phyloP scores from a whole-genome alignment of 2,113 vertebrate species.

The Leucopsar rothschildi region DNA sequence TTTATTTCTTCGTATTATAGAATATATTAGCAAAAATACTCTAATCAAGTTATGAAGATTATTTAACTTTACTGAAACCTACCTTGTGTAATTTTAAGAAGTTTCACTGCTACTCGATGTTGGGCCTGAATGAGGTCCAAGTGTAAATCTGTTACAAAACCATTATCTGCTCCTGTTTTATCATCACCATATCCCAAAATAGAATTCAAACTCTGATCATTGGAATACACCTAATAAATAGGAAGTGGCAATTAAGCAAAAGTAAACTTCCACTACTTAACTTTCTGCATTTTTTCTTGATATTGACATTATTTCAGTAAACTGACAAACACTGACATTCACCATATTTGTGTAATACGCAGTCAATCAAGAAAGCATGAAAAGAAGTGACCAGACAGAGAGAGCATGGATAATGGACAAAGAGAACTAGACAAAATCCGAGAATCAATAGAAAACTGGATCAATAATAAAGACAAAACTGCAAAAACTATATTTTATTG shows the following conservation, averaged over 20 bases:
- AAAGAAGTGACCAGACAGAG: not conserved
- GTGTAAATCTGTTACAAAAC: slow-evolving; percentile 81
- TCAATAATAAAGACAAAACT: not conserved
- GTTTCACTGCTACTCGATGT: slow-evolving; percentile 81
- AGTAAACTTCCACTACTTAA: not conserved
- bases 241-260: slow-evolving; percentile 15
- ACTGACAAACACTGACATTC: not conserved
- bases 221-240: slow-evolving; percentile 45
- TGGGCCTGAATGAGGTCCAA: slow-evolving; percentile 83
- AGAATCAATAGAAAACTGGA: not conserved
- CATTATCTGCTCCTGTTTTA: slow-evolving; percentile 32
- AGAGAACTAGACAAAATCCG: not conserved
- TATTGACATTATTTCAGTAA: not conserved
- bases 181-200: not conserved
- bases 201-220: slow-evolving; percentile 18
- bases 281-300: not conserved
- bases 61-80: not conserved
- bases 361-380: not conserved
- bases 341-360: not conserved
- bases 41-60: not conserved
- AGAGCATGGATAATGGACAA: not conserved
- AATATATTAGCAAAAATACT: not conserved
- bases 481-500: not conserved
- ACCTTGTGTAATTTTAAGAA: slow-evolving; percentile 81
- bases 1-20: not conserved